phyloP scores from a whole-genome alignment of 2,888 invertebrate species.

The Julus scanicus region DNA sequence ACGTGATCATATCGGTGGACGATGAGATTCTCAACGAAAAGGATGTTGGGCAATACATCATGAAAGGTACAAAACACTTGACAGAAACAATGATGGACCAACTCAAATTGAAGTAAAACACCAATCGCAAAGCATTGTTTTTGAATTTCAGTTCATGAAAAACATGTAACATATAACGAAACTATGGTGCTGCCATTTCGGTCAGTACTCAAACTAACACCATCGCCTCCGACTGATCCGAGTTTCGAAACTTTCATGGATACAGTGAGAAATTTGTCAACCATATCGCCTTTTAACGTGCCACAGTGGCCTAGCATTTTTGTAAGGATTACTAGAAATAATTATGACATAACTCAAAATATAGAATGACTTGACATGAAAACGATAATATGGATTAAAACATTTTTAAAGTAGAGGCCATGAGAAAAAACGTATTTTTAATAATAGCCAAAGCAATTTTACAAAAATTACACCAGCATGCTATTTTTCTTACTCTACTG shows the following conservation, averaged over 20 bases:
- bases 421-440: no score
- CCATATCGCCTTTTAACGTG: conserved; percentile 41
- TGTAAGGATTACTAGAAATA: background rate
- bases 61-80: conserved; percentile 51
- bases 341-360: background rate
- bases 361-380: background rate
- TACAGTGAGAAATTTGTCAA: conserved; percentile 27
- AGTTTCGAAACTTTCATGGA: conserved; percentile 68
- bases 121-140: background rate
- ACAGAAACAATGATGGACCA: background rate
- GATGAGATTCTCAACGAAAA: conserved; percentile 74
- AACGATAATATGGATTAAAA: no score
- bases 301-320: conserved; percentile 1
- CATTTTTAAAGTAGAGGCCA: no score
- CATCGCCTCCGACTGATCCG: conserved; percentile 80
- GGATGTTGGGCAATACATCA: conserved; percentile 54
- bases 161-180: background rate
- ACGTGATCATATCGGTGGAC: conserved; percentile 94
- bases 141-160: background rate
- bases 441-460: no score
- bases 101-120: no score
- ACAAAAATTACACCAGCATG: no score
- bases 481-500: no score
- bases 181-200: conserved; percentile 71
- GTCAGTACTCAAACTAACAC: conserved; percentile 82